Evolutionary conservation across 2,888 invertebrate species (phyloP).

Genomic region (Mesoligia furuncula): DNA sequence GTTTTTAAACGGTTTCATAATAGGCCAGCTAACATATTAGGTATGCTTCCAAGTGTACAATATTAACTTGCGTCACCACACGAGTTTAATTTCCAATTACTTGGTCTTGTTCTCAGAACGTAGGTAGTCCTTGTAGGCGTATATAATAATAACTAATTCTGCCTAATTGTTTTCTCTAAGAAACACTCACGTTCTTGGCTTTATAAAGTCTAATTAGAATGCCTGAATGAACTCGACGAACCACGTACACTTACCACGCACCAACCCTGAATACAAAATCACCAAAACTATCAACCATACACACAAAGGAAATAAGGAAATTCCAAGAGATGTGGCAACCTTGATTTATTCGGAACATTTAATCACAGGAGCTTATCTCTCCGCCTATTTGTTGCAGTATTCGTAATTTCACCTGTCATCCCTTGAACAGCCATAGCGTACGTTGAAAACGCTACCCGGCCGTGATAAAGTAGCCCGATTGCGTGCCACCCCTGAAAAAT

Average conservation of each 20-base stretch:
- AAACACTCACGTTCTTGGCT: conserved; percentile 9
- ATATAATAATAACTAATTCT: neutral
- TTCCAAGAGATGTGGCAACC: conserved; percentile 17
- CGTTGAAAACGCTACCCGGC: conserved; percentile 69
- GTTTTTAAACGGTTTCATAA: neutral
- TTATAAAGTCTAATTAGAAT: conserved; percentile 15
- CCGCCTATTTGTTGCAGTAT: conserved; percentile 69
- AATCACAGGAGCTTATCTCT: conserved; percentile 72
- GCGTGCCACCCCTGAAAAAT: conserved; percentile 67
- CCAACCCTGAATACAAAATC: conserved; percentile 35
- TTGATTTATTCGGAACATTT: conserved; percentile 72
- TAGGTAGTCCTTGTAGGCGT: conserved; percentile 1
- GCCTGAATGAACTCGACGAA: neutral
- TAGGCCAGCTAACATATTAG: neutral
- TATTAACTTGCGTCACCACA: neutral
- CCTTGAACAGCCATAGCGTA: conserved; percentile 66
- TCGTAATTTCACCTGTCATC: conserved; percentile 73
- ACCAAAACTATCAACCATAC: conserved; percentile 47
- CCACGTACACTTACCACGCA: conserved; percentile 14
- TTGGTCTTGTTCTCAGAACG: neutral
- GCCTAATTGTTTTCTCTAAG: conserved; percentile 8
- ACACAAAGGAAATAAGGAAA: conserved; percentile 38
- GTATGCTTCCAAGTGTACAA: neutral
- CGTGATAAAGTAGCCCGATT: conserved; percentile 72
- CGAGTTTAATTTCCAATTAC: conserved; percentile 13